Conservation (phyloP, 2,797 vertebrate genomes). For the Sebastes paucispinis region DNA sequence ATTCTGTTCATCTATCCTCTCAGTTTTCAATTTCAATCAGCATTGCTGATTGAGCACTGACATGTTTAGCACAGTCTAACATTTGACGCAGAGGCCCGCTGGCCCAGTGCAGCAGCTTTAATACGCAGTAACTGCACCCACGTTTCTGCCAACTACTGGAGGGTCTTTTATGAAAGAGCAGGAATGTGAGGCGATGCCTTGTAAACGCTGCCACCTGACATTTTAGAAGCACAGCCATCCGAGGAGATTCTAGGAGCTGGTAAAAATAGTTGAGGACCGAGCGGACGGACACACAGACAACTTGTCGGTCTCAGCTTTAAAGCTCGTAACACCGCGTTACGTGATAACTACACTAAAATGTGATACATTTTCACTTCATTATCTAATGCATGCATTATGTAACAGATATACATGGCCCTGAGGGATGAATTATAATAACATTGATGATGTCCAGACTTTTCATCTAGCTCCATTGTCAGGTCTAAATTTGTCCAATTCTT, state of each 20-base stretch:
- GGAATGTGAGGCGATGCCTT: slow-evolving; percentile 64
- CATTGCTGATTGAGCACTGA: slow-evolving; percentile 38
- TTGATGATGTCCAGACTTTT: not conserved
- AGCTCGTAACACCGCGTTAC: not conserved
- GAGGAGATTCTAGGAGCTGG: slow-evolving; percentile 40
- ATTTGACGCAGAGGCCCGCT: slow-evolving; percentile 26
- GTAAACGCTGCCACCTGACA: slow-evolving; percentile 68
- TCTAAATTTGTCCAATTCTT: not conserved
- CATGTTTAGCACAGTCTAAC: slow-evolving; percentile 45
- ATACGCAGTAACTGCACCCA: slow-evolving; percentile 53
- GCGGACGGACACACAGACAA: not conserved
- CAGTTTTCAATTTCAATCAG: slow-evolving; percentile 25
- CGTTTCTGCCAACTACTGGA: slow-evolving; percentile 48
- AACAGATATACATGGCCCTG: too few species aligned
- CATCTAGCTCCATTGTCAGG: not conserved
- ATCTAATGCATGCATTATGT: not conserved
- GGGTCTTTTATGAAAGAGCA: slow-evolving; percentile 64
- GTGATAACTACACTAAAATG: not conserved
- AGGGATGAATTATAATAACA: not conserved
- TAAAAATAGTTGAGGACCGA: slow-evolving; percentile 29
- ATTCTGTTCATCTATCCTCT: slow-evolving; percentile 4
- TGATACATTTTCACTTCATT: not conserved
- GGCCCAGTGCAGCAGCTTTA: slow-evolving; percentile 49
- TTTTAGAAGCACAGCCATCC: slow-evolving; percentile 59
- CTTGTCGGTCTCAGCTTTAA: slow-evolving; percentile 2